A percentile compares a stretch with the other conserved stretches of the same genome.
Conservation (phyloP, 2,797 vertebrate species). For the Apogon hyalosoma region DNA sequence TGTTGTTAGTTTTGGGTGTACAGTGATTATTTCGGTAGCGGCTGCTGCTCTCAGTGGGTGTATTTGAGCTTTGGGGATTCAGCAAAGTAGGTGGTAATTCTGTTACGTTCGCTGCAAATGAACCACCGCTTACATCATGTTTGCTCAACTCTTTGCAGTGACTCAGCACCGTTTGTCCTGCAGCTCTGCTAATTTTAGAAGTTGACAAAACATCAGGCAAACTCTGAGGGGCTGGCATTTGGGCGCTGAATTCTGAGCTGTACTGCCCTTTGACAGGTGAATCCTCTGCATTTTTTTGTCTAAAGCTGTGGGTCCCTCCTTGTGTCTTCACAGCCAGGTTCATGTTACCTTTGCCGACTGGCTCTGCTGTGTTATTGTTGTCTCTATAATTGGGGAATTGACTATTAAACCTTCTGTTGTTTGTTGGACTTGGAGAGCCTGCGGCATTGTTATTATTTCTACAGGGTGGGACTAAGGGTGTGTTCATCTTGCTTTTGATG, state of each 20-base stretch:
- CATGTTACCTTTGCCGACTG: slow-evolving; percentile 47
- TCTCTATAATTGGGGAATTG: slow-evolving; percentile 39
- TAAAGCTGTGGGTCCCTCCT: slow-evolving; percentile 30
- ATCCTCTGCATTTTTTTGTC: slow-evolving; percentile 46
- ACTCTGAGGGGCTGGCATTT: slow-evolving; percentile 48
- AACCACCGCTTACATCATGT: slow-evolving; percentile 32
- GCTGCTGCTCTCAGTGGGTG: slow-evolving; percentile 44
- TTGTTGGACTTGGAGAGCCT: slow-evolving; percentile 17
- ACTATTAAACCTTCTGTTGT: slow-evolving; percentile 48
- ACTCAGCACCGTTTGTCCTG: slow-evolving; percentile 34
- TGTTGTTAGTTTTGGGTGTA: slow-evolving; percentile 30
- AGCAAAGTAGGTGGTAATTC: slow-evolving; percentile 41
- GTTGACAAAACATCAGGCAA: slow-evolving; percentile 33
- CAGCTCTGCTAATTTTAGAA: slow-evolving; percentile 63
- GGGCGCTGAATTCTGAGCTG: slow-evolving; percentile 39
- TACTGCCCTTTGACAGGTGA: slow-evolving; percentile 29
- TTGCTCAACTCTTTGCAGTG: slow-evolving; percentile 38
- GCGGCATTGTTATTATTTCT: slow-evolving; percentile 38
- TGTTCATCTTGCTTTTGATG: slow-evolving; percentile 44
- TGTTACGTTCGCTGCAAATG: slow-evolving; percentile 29
- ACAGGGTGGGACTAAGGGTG: slow-evolving; percentile 22
- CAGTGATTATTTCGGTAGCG: slow-evolving; percentile 40
- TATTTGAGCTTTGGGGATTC: slow-evolving; percentile 40
- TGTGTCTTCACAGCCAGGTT: slow-evolving; percentile 40
- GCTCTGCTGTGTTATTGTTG: slow-evolving; percentile 52